Percentiles rank a stretch among this genome's conserved stretches.
Evolutionary conservation across 1,140 invertebrate species (phyloP).

Genomic region (Halotydeus destructor): DNA sequence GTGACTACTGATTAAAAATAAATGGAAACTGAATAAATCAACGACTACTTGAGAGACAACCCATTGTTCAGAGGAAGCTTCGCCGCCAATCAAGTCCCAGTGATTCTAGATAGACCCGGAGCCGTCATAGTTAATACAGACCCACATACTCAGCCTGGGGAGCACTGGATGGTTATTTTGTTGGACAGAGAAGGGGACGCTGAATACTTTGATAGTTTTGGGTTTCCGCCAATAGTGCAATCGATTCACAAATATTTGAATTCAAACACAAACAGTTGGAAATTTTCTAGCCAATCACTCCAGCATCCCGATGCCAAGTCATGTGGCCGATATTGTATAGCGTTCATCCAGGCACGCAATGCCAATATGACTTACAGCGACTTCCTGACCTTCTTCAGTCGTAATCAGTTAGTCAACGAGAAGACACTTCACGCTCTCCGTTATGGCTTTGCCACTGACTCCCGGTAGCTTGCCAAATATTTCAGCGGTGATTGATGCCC

Average conservation of each 20-base stretch:
- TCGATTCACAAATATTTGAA: neutral
- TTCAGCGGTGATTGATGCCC: too few relatives aligned
- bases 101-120: neutral
- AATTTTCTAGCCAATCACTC: too few relatives aligned
- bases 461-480: too few relatives aligned
- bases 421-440: too few relatives aligned
- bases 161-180: constrained; percentile 14
- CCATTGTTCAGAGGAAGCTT: constrained; percentile 4
- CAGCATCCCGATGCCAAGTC: too few relatives aligned
- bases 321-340: too few relatives aligned
- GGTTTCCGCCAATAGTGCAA: neutral
- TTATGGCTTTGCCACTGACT: too few relatives aligned
- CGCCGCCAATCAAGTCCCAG: neutral
- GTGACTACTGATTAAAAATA: constrained; percentile 11
- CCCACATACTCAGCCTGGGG: neutral
- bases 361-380: too few relatives aligned
- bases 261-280: too few relatives aligned
- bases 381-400: too few relatives aligned
- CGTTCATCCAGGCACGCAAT: too few relatives aligned
- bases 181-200: neutral
- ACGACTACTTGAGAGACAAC: neutral
- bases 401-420: too few relatives aligned
- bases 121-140: neutral
- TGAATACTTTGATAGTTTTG: constrained; percentile 9
- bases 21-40: constrained; percentile 2